These are phyloP conservation scores for Microcebus murinus DNA, from an alignment of 2,113 vertebrate genomes.

Conservation along the genomic window DNA sequence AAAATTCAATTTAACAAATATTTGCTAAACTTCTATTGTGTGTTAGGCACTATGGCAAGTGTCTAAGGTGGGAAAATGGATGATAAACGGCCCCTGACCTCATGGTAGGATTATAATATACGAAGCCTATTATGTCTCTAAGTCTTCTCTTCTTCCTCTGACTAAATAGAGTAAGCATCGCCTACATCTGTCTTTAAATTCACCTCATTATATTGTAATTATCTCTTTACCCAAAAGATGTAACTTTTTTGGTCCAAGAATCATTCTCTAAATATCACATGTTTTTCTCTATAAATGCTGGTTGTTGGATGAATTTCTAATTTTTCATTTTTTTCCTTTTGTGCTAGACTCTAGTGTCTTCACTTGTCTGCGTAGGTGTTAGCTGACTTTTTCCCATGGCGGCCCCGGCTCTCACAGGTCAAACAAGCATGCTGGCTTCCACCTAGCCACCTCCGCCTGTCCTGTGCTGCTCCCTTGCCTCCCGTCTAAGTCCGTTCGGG, in stretches of 20 bases:
- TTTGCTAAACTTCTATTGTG: background rate
- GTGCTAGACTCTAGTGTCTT: background rate
- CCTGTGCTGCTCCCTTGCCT: background rate
- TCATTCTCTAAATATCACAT: background rate
- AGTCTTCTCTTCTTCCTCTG: background rate
- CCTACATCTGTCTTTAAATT: background rate
- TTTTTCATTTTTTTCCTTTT: background rate
- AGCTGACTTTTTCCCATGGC: background rate
- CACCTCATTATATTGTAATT: background rate
- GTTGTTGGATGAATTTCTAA: background rate
- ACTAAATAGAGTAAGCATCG: background rate
- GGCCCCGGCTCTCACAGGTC: background rate
- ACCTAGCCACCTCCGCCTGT: background rate
- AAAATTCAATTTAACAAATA: background rate
- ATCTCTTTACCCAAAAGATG: background rate
- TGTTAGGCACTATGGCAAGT: background rate
- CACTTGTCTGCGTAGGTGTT: background rate
- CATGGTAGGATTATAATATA: background rate
- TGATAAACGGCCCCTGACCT: background rate
- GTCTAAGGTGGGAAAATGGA: background rate
- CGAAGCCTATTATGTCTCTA: background rate
- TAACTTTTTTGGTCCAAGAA: background rate
- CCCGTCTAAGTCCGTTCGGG: background rate
- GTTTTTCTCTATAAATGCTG: slow-evolving; percentile 22
- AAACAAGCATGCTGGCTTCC: background rate